Conservation (phyloP, 2,113 vertebrate species). For the Corvus hawaiiensis region DNA sequence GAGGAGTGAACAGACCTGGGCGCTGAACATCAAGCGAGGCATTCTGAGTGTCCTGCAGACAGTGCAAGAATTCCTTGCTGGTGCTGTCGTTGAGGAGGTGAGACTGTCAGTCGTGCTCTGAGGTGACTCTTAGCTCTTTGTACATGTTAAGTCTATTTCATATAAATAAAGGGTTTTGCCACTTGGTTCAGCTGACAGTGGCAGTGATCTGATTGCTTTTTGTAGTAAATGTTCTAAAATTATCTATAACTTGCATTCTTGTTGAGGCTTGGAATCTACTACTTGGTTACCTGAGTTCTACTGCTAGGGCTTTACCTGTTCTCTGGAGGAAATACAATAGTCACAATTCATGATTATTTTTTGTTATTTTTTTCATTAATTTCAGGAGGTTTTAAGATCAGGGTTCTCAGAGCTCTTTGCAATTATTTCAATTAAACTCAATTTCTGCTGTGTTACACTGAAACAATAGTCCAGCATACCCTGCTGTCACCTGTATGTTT, state of each 20-base stretch:
- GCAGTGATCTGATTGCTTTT: not conserved
- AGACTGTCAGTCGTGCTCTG: not conserved
- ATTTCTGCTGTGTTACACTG: not conserved
- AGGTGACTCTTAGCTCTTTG: not conserved
- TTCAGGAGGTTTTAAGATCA: not conserved
- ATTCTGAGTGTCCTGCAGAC: constrained; percentile 86
- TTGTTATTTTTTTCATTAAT: not conserved
- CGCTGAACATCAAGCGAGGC: constrained; percentile 83
- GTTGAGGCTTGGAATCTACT: not conserved
- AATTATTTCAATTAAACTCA: not conserved
- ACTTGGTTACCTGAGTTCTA: not conserved
- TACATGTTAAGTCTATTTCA: not conserved
- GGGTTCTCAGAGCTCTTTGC: not conserved
- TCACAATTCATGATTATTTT: not conserved
- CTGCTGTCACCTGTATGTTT: too few relatives aligned
- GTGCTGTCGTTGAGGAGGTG: constrained; percentile 76
- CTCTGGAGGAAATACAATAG: not conserved
- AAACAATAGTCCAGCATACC: not conserved
- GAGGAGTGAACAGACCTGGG: constrained; percentile 79
- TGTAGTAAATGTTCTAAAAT: not conserved
- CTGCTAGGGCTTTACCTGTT: not conserved
- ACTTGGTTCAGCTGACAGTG: not conserved
- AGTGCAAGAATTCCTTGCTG: not conserved
- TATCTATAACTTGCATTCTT: not conserved
- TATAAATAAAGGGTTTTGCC: not conserved